Base-by-base conservation (phyloP, 2,888 invertebrate species). In the Petrophora chlorosata region DNA sequence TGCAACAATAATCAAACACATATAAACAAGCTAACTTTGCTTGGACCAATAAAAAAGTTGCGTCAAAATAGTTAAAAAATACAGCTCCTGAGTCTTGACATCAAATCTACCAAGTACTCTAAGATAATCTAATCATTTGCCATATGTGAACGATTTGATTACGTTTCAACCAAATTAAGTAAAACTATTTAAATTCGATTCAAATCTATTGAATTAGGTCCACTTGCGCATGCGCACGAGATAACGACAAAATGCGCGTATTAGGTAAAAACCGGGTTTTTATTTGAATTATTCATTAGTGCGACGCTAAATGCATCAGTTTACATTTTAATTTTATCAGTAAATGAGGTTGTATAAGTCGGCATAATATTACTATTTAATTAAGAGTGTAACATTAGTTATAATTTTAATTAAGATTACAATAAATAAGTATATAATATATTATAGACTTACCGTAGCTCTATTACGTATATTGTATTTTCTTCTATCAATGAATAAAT, bases 81-180 rank as follows among this genome's bases (percentile, higher is more conserved):
- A n/a, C n/a, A n/a, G n/a, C n/a, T n/a, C n/a, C n/a, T n/a, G n/a
- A n/a, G n/a, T n/a, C n/a, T n/a, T n/a, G n/a, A n/a, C n/a, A n/a
- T n/a, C n/a, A n/a, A n/a, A n/a, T n/a, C n/a, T n/a, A n/a, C n/a
- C n/a, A n/a, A n/a, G n/a, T n/a, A n/a, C n/a, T n/a, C n/a, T n/a
- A n/a, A n/a, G n/a, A n/a, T n/a, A n/a, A n/a, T n/a, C 2, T 25
- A 26, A n/a, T 10, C n/a, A 10, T 26, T 28, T 13, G 4, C 5
- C 13, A 13, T 60, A 47, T 34, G 45, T 30, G 56, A 50, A 62
- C 22, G 13, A 7, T 34, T 56, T 59, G 40, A 56, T 22, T 34
- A 7, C 12, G 5, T 22, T 19, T 22, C 4, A 33, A 33, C 19
- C 19, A 23, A 35, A 3, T 35, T 15, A 12, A 8, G 22, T 2